These are phyloP conservation scores for Ferdinandea cuprea DNA, from an alignment of 2,888 invertebrate genomes.

Conservation along the genomic window DNA sequence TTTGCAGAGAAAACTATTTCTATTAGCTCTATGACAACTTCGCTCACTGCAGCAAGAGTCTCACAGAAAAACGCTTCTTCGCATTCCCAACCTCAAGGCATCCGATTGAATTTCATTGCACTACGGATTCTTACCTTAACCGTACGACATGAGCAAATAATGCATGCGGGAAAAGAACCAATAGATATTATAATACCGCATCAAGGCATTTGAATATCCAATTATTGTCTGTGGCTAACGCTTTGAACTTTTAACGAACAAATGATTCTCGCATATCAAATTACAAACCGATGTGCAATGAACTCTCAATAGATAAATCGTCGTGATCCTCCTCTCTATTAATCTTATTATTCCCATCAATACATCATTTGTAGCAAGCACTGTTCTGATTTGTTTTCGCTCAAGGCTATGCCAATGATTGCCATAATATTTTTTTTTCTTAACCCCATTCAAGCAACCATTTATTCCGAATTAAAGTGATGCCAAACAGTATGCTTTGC, in stretches of 20 bases:
- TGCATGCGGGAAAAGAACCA: not conserved
- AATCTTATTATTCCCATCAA: slow-evolving; percentile 34
- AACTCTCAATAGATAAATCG: slow-evolving; percentile 29
- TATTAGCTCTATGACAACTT: too few species aligned
- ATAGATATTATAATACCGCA: not conserved
- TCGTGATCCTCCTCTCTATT: slow-evolving; percentile 11
- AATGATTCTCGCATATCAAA: slow-evolving; percentile 19
- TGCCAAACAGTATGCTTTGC: slow-evolving; percentile 21
- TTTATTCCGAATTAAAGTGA: slow-evolving; percentile 33
- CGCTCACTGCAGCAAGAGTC: too few species aligned
- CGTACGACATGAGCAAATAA: too few species aligned
- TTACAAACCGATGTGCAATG: slow-evolving; percentile 42
- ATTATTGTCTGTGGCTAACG: slow-evolving; percentile 9
- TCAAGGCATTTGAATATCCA: not conserved
- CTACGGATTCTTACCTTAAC: slow-evolving; percentile 5
- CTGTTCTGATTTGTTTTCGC: slow-evolving; percentile 10
- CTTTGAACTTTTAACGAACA: slow-evolving; percentile 18
- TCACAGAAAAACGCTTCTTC: slow-evolving; percentile 37
- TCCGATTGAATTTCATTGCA: slow-evolving; percentile 57
- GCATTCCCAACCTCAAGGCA: slow-evolving; percentile 62
- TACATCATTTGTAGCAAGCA: slow-evolving; percentile 33
- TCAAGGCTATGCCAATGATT: slow-evolving; percentile 21
- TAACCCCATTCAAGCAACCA: slow-evolving; percentile 26
- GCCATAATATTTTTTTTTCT: slow-evolving; percentile 6
- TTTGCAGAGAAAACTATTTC: too few species aligned